Conservation (phyloP, 1,140 invertebrate species). For the Papilio polytes region DNA sequence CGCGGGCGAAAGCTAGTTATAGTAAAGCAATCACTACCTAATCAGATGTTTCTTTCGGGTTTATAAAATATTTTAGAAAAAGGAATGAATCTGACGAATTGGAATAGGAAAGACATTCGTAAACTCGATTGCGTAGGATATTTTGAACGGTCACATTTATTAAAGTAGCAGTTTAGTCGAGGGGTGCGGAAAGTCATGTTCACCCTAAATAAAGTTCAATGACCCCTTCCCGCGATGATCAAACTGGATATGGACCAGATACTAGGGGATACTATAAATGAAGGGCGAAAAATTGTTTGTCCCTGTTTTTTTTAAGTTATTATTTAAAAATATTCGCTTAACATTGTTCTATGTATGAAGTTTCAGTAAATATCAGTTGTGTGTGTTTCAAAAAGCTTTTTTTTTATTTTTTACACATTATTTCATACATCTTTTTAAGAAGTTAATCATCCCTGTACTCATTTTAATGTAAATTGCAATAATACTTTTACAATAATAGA, state of each 20-base stretch:
- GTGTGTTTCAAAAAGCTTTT: background rate
- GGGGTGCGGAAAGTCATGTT: slow-evolving; percentile 51
- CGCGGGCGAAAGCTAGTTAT: too few relatives aligned
- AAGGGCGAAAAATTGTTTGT: slow-evolving; percentile 31
- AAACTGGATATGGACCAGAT: slow-evolving; percentile 41
- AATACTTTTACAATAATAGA: background rate
- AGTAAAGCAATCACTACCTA: background rate
- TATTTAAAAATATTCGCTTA: slow-evolving; percentile 1
- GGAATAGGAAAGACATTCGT: slow-evolving; percentile 2
- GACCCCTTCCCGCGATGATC: slow-evolving; percentile 42
- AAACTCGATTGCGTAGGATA: slow-evolving; percentile 35
- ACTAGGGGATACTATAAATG: slow-evolving; percentile 37
- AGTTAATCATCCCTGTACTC: background rate
- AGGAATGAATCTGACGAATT: background rate
- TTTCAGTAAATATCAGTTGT: background rate
- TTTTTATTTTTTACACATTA: background rate
- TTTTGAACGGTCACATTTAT: slow-evolving; percentile 39
- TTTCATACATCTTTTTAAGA: background rate
- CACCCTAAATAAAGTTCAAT: slow-evolving; percentile 53
- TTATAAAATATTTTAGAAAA: background rate
- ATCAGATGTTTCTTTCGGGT: background rate
- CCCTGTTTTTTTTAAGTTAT: slow-evolving; percentile 2
- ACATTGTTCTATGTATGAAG: too few relatives aligned
- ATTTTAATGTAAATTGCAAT: background rate
- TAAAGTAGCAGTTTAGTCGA: slow-evolving; percentile 44